phyloP scores from a whole-genome alignment of 2,888 invertebrate species.

The Danaus chrysippus region DNA sequence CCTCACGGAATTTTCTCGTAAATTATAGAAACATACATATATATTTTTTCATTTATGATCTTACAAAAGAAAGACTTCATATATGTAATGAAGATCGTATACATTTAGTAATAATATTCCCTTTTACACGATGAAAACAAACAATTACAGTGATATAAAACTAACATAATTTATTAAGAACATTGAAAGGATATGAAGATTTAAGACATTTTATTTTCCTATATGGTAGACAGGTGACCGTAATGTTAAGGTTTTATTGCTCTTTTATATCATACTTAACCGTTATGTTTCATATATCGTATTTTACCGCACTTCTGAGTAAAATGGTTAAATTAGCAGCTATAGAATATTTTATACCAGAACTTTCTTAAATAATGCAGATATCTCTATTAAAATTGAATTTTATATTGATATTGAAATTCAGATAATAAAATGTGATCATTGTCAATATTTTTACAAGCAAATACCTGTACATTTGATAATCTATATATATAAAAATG shows the following conservation, averaged over 20 bases:
- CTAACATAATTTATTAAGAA: background rate
- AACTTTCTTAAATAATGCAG: background rate
- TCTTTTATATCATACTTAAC: constrained; percentile 36
- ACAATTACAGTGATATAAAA: no score
- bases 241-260: constrained; percentile 43
- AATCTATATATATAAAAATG: no score
- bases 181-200: constrained; percentile 14
- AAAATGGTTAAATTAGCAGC: background rate
- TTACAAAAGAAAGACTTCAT: background rate
- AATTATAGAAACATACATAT: constrained; percentile 2
- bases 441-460: no score
- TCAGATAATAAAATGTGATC: no score
- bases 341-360: background rate
- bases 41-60: background rate
- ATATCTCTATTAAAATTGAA: background rate
- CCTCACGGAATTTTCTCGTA: constrained; percentile 1
- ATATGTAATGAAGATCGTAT: no score
- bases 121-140: no score
- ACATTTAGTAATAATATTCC: no score
- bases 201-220: constrained; percentile 40
- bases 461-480: no score
- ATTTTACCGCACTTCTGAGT: constrained; percentile 30
- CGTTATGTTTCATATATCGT: constrained; percentile 28
- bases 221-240: constrained; percentile 38
- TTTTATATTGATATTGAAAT: no score